Evolutionary conservation across 2,888 invertebrate species (phyloP).

Genomic region (Agriopis leucophaearia): DNA sequence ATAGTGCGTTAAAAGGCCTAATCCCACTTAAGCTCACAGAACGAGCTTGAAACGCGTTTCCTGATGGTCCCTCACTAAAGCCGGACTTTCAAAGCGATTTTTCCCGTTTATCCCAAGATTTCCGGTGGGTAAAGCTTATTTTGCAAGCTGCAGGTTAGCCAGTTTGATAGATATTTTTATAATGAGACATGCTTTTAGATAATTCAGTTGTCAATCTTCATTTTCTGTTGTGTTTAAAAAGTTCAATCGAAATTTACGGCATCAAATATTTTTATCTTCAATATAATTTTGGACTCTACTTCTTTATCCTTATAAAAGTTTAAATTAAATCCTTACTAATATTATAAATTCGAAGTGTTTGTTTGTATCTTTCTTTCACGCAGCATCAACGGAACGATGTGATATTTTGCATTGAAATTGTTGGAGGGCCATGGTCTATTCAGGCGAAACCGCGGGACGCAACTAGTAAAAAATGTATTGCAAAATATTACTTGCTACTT

Average conservation of each 20-base stretch:
- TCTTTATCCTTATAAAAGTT: not conserved
- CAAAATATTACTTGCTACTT: not conserved
- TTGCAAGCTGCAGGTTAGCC: constrained; percentile 53
- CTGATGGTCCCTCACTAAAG: constrained; percentile 70
- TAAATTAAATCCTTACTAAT: not conserved
- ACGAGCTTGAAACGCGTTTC: constrained; percentile 75
- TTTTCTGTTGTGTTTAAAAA: not conserved
- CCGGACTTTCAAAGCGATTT: constrained; percentile 78
- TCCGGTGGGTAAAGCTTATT: constrained; percentile 66
- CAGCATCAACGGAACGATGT: too few species aligned
- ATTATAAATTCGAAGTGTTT: too few species aligned
- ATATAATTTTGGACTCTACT: not conserved
- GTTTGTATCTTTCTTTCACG: too few species aligned
- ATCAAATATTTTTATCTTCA: not conserved
- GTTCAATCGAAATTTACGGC: not conserved
- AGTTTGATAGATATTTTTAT: constrained; percentile 42
- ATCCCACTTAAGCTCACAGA: constrained; percentile 75
- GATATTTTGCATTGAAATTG: too few species aligned
- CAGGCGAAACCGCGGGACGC: too few species aligned
- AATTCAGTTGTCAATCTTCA: not conserved
- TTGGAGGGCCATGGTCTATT: too few species aligned
- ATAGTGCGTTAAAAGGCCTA: constrained; percentile 82
- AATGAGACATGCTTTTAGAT: not conserved
- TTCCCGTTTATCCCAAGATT: constrained; percentile 61
- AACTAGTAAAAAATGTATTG: too few species aligned